These are phyloP conservation scores for Rhagoletis pomonella DNA, from an alignment of 1,140 invertebrate genomes.

Conservation along the genomic window DNA sequence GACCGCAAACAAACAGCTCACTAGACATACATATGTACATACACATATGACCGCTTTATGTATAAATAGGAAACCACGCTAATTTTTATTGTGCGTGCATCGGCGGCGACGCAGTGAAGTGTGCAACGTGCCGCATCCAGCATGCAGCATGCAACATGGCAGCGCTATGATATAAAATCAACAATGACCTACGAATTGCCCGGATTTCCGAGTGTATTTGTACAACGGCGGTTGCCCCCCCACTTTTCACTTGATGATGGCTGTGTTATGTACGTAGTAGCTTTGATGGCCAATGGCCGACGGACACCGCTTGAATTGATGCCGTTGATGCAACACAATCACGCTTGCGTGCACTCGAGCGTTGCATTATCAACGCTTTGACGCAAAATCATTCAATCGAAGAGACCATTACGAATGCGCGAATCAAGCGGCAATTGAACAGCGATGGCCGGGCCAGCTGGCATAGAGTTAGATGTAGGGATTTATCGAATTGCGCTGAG, in stretches of 20 bases:
- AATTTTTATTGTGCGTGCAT: slow-evolving; percentile 15
- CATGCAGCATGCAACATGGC: slow-evolving; percentile 1
- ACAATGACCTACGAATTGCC: slow-evolving; percentile 53
- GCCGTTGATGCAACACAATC: background rate
- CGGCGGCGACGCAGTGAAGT: slow-evolving; percentile 31
- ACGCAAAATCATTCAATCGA: slow-evolving; percentile 43
- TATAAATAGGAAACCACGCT: slow-evolving; percentile 43
- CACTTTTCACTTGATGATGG: slow-evolving; percentile 37
- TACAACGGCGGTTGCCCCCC: background rate
- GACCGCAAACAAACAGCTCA: slow-evolving; percentile 8
- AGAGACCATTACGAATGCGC: slow-evolving; percentile 33
- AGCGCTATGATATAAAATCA: slow-evolving; percentile 3
- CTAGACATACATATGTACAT: background rate
- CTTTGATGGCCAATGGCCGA: background rate
- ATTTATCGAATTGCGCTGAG: background rate
- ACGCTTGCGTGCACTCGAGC: background rate
- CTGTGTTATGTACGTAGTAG: background rate
- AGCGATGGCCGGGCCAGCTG: slow-evolving; percentile 13
- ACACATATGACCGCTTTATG: background rate
- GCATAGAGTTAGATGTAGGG: background rate
- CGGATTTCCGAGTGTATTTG: slow-evolving; percentile 47
- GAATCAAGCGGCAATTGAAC: background rate
- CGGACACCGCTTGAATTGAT: background rate
- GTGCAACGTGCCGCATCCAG: slow-evolving; percentile 14
- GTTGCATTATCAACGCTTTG: slow-evolving; percentile 45